These are phyloP conservation scores for Argya squamiceps DNA, from an alignment of 2,797 vertebrate species.

Conservation along the genomic window DNA sequence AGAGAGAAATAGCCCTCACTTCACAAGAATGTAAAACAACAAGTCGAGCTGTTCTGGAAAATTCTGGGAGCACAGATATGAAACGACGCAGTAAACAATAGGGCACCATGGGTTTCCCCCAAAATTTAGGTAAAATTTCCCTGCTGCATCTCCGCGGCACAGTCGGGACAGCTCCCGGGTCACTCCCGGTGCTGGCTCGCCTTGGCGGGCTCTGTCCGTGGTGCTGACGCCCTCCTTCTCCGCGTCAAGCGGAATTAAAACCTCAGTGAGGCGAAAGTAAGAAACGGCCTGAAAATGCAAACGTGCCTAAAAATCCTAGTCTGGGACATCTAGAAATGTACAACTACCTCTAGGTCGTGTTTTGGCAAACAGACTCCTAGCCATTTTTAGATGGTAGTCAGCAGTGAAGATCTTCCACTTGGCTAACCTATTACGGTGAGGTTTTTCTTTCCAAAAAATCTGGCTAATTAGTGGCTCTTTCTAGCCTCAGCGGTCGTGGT, in stretches of 20 bases:
- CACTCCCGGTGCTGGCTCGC: neutral
- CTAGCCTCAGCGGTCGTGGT: neutral
- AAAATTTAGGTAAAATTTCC: neutral
- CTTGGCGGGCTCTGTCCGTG: constrained; percentile 66
- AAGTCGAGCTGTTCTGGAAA: neutral
- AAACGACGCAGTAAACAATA: neutral
- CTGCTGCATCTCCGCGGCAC: neutral
- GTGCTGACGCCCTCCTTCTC: constrained; percentile 56
- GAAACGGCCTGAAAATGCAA: accelerated
- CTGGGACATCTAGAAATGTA: neutral
- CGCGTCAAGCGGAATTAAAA: accelerated
- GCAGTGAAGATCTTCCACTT: neutral
- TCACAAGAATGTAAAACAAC: neutral
- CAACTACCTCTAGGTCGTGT: neutral
- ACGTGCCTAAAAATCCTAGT: neutral
- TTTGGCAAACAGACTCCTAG: neutral
- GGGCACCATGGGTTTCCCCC: accelerated
- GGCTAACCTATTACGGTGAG: neutral
- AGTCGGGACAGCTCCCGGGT: neutral
- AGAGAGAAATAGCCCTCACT: accelerated
- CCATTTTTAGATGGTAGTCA: neutral
- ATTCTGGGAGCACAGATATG: neutral
- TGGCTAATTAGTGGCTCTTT: neutral
- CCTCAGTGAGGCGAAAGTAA: neutral
- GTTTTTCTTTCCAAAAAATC: neutral